Evolutionary conservation across 2,113 vertebrate species (phyloP).

Genomic region (Mohoua ochrocephala): DNA sequence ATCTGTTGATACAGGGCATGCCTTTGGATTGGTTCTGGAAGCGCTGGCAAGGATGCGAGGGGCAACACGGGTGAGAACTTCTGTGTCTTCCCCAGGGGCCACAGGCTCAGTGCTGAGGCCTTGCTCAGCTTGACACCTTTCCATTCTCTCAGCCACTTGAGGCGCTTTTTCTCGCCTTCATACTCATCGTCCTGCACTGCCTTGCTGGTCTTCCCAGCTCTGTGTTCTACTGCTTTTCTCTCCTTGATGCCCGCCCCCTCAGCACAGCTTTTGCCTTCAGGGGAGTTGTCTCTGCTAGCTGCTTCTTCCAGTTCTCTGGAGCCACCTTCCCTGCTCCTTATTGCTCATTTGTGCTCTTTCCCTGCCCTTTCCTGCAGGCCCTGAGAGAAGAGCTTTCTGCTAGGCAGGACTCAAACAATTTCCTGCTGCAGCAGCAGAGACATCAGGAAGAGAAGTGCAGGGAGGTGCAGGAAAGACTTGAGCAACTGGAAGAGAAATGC

Average conservation of each 20-base stretch:
- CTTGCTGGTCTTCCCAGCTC: not conserved
- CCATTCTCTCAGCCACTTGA: not conserved
- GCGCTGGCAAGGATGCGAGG: conserved; percentile 57
- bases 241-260: not conserved
- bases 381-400: conserved; percentile 65
- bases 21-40: conserved; percentile 60
- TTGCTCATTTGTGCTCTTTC: not conserved
- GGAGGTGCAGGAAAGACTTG: conserved; percentile 72
- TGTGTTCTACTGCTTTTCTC: not conserved
- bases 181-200: not conserved
- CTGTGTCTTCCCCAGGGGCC: not conserved
- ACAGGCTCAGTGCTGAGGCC: not conserved
- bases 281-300: not conserved
- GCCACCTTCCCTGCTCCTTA: not conserved
- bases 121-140: not conserved
- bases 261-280: not conserved
- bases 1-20: not conserved
- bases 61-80: conserved; percentile 60
- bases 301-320: not conserved
- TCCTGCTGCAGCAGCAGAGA: conserved; percentile 65
- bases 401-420: conserved; percentile 45
- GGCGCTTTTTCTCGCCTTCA: not conserved
- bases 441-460: conserved; percentile 71
- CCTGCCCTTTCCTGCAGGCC: not conserved
- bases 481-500: conserved; percentile 65